Conservation (phyloP, 2,113 vertebrate genomes). For the Rhinichthys klamathensis region DNA sequence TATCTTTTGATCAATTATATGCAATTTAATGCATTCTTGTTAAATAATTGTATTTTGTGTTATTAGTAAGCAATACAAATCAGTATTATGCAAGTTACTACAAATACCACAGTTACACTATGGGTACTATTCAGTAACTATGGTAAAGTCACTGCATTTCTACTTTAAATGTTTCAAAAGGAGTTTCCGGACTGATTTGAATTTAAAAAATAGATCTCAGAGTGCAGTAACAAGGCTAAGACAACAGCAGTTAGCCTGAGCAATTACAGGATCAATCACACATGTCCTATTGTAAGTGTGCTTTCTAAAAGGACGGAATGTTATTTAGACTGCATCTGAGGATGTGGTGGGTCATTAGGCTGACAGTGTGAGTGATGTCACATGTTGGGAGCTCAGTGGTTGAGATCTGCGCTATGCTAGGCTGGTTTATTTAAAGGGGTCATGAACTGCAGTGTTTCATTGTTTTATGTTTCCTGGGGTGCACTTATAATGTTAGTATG, state of each 20-base stretch:
- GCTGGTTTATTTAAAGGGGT: background rate
- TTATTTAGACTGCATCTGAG: constrained; percentile 33
- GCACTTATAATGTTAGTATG: no score
- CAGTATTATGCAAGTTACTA: background rate
- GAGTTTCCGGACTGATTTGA: background rate
- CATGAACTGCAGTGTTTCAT: no score
- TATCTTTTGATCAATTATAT: no score
- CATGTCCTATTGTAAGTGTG: constrained; percentile 12
- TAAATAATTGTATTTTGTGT: no score
- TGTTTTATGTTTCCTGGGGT: no score
- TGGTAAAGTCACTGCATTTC: background rate
- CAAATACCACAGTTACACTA: background rate
- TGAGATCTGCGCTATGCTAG: constrained; percentile 13
- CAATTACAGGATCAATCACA: constrained; percentile 32
- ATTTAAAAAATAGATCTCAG: background rate
- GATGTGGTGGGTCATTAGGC: constrained; percentile 13
- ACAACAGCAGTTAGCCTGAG: constrained; percentile 30
- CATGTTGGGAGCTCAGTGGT: background rate
- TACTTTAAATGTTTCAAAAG: background rate
- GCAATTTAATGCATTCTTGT: no score
- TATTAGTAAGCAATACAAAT: no score
- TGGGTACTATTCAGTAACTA: background rate
- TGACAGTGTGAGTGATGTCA: constrained; percentile 31
- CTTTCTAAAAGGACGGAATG: constrained; percentile 7
- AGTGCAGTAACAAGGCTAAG: background rate